A percentile compares a stretch with the other conserved stretches of the same genome.
phyloP scores from a whole-genome alignment of 2,888 invertebrate species.

The Boloria euphrosyne region DNA sequence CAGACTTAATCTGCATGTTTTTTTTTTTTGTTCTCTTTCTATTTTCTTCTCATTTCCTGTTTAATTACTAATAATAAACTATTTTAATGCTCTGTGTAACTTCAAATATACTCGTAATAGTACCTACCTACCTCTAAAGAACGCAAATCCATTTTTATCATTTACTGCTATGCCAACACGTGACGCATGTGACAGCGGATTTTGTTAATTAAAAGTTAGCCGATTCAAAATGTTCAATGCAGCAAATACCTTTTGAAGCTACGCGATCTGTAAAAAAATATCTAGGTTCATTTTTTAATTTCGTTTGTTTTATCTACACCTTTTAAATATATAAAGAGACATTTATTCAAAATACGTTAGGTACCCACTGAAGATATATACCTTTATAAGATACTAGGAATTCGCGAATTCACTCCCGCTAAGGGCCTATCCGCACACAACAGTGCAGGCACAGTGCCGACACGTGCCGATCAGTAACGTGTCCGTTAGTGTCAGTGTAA shows the following conservation, averaged over 20 bases:
- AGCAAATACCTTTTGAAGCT: neutral
- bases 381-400: too few relatives aligned
- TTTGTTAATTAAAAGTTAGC: slow-evolving; percentile 34
- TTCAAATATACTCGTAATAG: neutral
- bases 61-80: neutral
- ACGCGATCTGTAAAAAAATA: neutral
- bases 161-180: slow-evolving; percentile 22
- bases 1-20: too few relatives aligned
- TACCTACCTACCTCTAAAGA: neutral
- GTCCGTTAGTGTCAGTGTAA: too few relatives aligned
- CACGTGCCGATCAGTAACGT: too few relatives aligned
- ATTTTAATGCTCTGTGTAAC: neutral
- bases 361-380: too few relatives aligned
- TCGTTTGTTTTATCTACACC: neutral
- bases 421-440: too few relatives aligned
- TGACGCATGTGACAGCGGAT: slow-evolving; percentile 30
- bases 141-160: slow-evolving; percentile 7
- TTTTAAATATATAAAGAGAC: too few relatives aligned
- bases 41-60: too few relatives aligned
- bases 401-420: too few relatives aligned
- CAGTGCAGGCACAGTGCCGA: too few relatives aligned
- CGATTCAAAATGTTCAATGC: slow-evolving; percentile 6
- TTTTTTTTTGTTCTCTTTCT: too few relatives aligned
- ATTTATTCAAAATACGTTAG: too few relatives aligned
- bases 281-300: neutral